Base-by-base conservation (phyloP, 2,888 invertebrate species). In the Chydorus sphaericus region DNA sequence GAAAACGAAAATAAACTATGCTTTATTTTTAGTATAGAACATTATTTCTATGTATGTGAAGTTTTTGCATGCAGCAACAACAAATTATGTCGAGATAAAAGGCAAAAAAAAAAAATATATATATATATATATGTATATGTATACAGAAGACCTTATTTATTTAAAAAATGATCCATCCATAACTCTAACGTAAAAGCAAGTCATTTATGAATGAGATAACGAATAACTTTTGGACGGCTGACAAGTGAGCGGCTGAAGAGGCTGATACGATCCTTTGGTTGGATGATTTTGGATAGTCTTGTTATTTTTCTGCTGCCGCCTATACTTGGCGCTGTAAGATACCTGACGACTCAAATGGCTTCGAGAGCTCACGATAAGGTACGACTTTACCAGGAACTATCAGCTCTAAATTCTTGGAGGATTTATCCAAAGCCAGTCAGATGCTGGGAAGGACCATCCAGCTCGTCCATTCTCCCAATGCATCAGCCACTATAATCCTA, bases 321-420 rank as follows among this genome's bases (percentile, higher is more conserved):
- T 79, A 69, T 85, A 90, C 68, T 92, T 91, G 5, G 91, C 92
- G 54, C 93, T 94, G 70, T 96, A 96, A 96, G 70, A 92, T 94
- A 71, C 96, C 96, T 0, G 92, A 84, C 88, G 94, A 92, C 75
- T 94, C 94, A 72, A 93, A 96, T 3, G 94, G 94, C 68, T 96
- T 96, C 0, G 89, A 88, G 57, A 90, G 87, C 73, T 96, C 94
- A 65, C 88, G 79, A 67, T 89, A 90, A 0, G 90, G 90, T 68
- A 88, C 88, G 73, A 85, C 88, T 64, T 85, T 87, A 33, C 89
- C 90, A 61, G 86, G 84, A 66, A 88, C 85, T 31, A 91, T 85
- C 0, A 91, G 77, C 1, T 86, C 89, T 66, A 87, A 78, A 67
- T 85, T 87, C 66, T 83, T 83, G 0, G 87, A 85, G 6, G 86